Evolutionary conservation across 1,140 invertebrate genomes (phyloP).

Genomic region (Eulimnadia texana): DNA sequence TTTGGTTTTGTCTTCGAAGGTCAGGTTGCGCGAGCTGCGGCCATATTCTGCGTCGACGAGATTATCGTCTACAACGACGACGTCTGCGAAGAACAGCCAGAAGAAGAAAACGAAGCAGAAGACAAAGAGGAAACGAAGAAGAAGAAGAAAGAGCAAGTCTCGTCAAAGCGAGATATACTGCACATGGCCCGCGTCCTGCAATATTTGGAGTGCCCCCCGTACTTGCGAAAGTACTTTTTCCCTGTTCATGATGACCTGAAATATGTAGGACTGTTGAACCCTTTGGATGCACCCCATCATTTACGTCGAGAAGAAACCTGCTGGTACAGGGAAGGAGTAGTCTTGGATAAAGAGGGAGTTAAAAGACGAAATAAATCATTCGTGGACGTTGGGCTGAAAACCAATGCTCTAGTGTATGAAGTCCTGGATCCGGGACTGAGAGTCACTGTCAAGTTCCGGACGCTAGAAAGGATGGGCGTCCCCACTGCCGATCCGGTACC

Average conservation of each 20-base stretch:
- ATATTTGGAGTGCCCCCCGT: conserved; percentile 46
- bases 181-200: conserved; percentile 38
- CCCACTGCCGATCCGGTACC: conserved; percentile 57
- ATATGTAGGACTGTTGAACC: conserved; percentile 35
- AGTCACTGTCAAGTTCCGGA: conserved; percentile 70
- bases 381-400: conserved; percentile 74
- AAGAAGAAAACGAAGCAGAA: conserved; percentile 29
- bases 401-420: conserved; percentile 66
- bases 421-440: conserved; percentile 55
- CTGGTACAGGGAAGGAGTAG: conserved; percentile 29
- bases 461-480: conserved; percentile 33
- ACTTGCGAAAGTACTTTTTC: conserved; percentile 40
- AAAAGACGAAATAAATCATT: conserved; percentile 48
- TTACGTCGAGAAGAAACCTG: conserved; percentile 31
- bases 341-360: conserved; percentile 23
- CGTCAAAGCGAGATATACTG: conserved; percentile 20
- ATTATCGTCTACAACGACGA: conserved; percentile 38
- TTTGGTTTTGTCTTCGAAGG: background rate
- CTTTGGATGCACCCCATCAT: conserved; percentile 41
- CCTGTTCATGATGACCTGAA: conserved; percentile 30
- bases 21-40: conserved; percentile 35
- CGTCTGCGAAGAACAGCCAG: too few relatives aligned
- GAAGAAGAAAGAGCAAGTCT: background rate
- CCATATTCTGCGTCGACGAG: conserved; percentile 42
- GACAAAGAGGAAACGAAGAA: conserved; percentile 53